These are phyloP conservation scores for Poecilus cupreus DNA, from an alignment of 2,888 invertebrate genomes.

Conservation along the genomic window DNA sequence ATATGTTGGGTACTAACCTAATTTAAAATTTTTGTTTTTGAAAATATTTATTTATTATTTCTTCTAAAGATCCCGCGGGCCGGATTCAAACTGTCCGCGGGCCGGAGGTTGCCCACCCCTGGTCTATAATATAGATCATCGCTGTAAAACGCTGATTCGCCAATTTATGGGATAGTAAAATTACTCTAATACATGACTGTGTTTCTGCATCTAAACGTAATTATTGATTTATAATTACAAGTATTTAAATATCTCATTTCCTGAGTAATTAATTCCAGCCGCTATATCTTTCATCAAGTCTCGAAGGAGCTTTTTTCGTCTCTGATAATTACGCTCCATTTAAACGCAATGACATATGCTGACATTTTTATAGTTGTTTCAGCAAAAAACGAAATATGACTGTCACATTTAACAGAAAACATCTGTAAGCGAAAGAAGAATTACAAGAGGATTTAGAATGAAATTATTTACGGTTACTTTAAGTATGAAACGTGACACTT, in stretches of 20 bases:
- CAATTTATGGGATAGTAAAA: constrained; percentile 5
- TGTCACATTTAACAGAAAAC: background rate
- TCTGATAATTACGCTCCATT: background rate
- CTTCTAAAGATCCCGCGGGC: too few relatives aligned
- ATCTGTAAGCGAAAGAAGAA: background rate
- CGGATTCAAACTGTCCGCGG: too few relatives aligned
- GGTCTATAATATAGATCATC: background rate
- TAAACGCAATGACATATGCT: background rate
- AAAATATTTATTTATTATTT: too few relatives aligned
- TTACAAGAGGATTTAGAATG: constrained; percentile 9
- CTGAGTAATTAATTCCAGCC: background rate
- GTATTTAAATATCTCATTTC: background rate
- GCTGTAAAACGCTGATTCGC: too few relatives aligned
- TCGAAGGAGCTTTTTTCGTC: background rate
- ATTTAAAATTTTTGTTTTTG: too few relatives aligned
- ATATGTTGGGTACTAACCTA: too few relatives aligned
- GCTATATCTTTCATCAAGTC: constrained; percentile 2
- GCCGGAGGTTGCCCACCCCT: background rate
- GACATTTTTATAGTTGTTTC: constrained; percentile 3
- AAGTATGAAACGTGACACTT: background rate
- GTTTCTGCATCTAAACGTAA: too few relatives aligned
- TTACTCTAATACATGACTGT: background rate
- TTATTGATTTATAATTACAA: too few relatives aligned
- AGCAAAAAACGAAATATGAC: background rate
- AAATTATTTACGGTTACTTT: background rate